phyloP scores from a whole-genome alignment of 2,797 vertebrate species.

The Lepilemur ruficaudatus region DNA sequence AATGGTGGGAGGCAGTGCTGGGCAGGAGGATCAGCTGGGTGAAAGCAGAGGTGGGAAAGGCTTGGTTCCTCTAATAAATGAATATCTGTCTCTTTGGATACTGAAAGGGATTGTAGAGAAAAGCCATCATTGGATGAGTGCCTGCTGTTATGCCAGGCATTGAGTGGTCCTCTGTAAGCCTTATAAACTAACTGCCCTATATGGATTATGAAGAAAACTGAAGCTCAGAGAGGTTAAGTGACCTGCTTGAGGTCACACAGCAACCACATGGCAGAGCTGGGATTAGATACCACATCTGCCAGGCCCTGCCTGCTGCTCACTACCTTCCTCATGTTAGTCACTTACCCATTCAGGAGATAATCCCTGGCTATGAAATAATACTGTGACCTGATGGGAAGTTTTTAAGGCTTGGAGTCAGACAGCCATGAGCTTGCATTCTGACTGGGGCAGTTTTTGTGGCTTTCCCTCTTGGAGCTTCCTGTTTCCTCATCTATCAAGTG shows the following conservation, averaged over 20 bases:
- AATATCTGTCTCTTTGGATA: not conserved
- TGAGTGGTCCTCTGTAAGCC: constrained; percentile 2
- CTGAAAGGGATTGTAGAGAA: not conserved
- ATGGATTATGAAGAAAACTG: constrained; percentile 13
- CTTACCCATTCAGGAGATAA: not conserved
- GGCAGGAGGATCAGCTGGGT: not conserved
- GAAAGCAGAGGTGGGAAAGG: not conserved
- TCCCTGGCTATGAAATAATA: not conserved
- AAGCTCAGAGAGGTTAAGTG: constrained; percentile 55
- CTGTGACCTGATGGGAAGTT: not conserved
- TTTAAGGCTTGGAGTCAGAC: not conserved
- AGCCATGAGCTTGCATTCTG: not conserved
- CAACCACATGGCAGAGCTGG: not conserved
- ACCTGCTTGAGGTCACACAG: constrained; percentile 43
- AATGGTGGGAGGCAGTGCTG: not conserved
- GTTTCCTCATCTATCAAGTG: not conserved
- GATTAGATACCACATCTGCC: not conserved
- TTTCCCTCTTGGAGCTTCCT: not conserved
- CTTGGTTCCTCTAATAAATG: not conserved
- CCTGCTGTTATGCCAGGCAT: not conserved
- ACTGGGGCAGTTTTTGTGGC: not conserved
- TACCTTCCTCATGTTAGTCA: not conserved
- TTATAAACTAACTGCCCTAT: not conserved
- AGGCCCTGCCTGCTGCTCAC: not conserved
- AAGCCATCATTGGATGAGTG: not conserved